phyloP scores from a whole-genome alignment of 2,888 invertebrate species.

The Matsumyia berberina region DNA sequence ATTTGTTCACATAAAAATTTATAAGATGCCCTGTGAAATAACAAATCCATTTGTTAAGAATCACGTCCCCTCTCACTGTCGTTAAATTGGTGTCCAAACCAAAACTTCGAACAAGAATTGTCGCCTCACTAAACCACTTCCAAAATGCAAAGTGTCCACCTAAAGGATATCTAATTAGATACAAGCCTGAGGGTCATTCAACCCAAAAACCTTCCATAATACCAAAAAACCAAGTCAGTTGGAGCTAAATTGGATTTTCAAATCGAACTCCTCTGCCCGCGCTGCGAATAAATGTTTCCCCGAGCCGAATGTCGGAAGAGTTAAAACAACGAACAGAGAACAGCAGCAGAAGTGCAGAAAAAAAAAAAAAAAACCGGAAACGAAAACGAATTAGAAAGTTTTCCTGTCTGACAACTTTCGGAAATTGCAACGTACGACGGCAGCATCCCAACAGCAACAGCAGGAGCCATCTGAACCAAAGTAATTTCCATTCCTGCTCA shows the following conservation, averaged over 20 bases:
- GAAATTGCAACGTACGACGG: slow-evolving; percentile 67
- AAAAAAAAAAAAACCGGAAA: slow-evolving; percentile 13
- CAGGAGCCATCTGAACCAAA: slow-evolving; percentile 29
- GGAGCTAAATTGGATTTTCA: slow-evolving; percentile 66
- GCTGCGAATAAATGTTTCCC: slow-evolving; percentile 44
- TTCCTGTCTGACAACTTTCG: slow-evolving; percentile 75
- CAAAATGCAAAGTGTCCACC: background rate
- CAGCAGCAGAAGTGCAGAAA: background rate
- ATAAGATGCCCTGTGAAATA: too few species aligned
- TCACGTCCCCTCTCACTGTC: too few species aligned
- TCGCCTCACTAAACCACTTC: too few species aligned
- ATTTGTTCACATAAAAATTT: too few species aligned
- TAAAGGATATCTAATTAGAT: slow-evolving; percentile 28
- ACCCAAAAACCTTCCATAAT: background rate
- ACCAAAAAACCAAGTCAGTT: background rate
- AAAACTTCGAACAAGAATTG: too few species aligned
- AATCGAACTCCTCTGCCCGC: slow-evolving; percentile 42
- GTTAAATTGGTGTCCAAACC: too few species aligned
- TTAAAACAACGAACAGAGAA: slow-evolving; percentile 27
- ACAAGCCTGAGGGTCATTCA: slow-evolving; percentile 12
- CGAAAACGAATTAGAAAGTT: slow-evolving; percentile 74
- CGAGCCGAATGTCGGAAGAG: slow-evolving; percentile 26
- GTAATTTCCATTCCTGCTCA: slow-evolving; percentile 59
- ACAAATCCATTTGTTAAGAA: too few species aligned
- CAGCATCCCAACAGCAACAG: slow-evolving; percentile 37